Conservation (phyloP, 2,888 invertebrate genomes). For the Tetrapedia diversipes region DNA sequence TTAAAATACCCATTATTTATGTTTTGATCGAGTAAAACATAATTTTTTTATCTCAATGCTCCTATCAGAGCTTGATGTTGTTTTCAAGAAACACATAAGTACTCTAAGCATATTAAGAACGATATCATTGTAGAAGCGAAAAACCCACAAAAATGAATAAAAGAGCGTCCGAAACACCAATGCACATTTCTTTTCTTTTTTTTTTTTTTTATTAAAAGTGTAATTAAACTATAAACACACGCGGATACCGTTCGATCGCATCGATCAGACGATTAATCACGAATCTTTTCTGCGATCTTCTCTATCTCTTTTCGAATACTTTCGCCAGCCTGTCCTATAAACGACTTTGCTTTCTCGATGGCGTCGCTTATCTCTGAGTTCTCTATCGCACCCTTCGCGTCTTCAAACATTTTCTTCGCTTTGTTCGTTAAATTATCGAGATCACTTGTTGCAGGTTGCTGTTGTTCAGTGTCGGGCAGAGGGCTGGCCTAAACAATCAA, state of each 20-base stretch:
- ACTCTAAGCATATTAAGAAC: background rate
- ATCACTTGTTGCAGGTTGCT: background rate
- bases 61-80: conserved; percentile 33
- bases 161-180: too few species aligned
- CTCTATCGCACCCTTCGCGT: conserved; percentile 57
- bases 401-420: conserved; percentile 44
- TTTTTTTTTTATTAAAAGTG: background rate
- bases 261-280: conserved; percentile 22
- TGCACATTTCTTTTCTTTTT: too few species aligned
- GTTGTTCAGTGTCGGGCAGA: conserved; percentile 18
- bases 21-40: background rate
- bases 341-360: conserved; percentile 60
- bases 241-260: background rate
- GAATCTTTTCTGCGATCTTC: conserved; percentile 67
- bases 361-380: conserved; percentile 62
- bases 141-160: too few species aligned
- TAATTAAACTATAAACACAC: background rate
- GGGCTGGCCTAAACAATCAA: conserved; percentile 44
- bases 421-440: background rate
- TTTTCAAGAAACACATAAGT: background rate
- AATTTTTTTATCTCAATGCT: conserved; percentile 6
- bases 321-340: conserved; percentile 65
- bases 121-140: too few species aligned
- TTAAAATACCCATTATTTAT: background rate
- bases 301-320: conserved; percentile 63